Evolutionary conservation across 2,797 vertebrate genomes (phyloP).

Genomic region (Micropoecilia bifurca): DNA sequence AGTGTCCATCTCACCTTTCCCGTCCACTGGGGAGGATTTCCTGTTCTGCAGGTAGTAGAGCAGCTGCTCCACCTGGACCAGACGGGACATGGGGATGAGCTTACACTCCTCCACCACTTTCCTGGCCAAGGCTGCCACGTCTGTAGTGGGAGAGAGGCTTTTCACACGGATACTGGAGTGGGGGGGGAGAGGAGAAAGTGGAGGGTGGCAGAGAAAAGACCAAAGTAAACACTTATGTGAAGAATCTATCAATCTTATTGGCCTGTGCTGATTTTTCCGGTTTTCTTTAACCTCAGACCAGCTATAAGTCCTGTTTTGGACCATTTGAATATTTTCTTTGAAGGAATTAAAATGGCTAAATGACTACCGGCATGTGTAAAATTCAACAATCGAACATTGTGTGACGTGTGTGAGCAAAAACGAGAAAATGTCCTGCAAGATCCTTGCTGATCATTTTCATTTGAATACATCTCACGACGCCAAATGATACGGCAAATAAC

Average conservation of each 20-base stretch:
- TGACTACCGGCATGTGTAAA: background rate
- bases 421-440: background rate
- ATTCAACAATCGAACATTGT: background rate
- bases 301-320: background rate
- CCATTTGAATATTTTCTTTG: background rate
- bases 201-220: background rate
- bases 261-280: background rate
- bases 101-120: constrained; percentile 97
- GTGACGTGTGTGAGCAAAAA: background rate
- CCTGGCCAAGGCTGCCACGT: constrained; percentile 89
- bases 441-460: background rate
- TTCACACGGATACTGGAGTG: constrained; percentile 91
- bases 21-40: constrained; percentile 78
- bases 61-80: constrained; percentile 93
- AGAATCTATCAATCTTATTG: background rate
- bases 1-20: constrained; percentile 40
- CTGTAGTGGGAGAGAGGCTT: constrained; percentile 93
- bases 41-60: constrained; percentile 95
- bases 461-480: background rate
- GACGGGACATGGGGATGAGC: constrained; percentile 90
- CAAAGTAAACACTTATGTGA: background rate
- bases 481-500: background rate
- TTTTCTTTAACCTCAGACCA: background rate
- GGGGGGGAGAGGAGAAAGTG: background rate
- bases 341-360: background rate